Percentiles rank a stretch among this genome's conserved stretches.
Evolutionary conservation across 2,113 vertebrate species (phyloP).

Genomic region (Etheostoma spectabile): DNA sequence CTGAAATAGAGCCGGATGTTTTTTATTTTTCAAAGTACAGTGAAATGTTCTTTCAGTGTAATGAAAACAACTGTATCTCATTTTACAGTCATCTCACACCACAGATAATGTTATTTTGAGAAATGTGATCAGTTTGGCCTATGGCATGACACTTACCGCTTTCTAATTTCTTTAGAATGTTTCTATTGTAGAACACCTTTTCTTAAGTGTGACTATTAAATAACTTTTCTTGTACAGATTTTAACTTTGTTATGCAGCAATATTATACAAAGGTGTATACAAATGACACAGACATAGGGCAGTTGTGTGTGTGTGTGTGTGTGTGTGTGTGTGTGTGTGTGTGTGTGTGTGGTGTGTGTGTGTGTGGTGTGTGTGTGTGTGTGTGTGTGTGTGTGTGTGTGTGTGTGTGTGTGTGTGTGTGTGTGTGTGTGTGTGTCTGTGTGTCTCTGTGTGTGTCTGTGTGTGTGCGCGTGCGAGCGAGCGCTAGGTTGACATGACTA

Average conservation of each 20-base stretch:
- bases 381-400: not conserved
- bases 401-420: conserved; percentile 4
- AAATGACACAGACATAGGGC: conserved; percentile 6
- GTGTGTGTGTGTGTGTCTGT: not conserved
- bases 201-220: not conserved
- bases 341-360: not conserved
- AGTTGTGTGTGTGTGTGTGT: conserved; percentile 18
- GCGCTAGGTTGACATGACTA: conserved; percentile 23
- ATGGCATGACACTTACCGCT: conserved; percentile 1
- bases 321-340: not conserved
- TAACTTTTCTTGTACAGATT: not conserved
- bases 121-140: conserved; percentile 20
- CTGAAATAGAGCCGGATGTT: conserved; percentile 36
- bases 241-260: not conserved
- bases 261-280: not conserved
- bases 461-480: too few species aligned
- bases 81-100: conserved; percentile 23
- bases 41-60: conserved; percentile 25
- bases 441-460: not conserved
- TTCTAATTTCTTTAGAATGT: conserved; percentile 1
- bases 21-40: conserved; percentile 25
- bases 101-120: conserved; percentile 37
- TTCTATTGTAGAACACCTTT: not conserved
- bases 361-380: conserved; percentile 4
- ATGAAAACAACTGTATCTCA: conserved; percentile 39